Conservation (phyloP, 2,797 vertebrate species). For the Petrocephalus schoutedeni region DNA sequence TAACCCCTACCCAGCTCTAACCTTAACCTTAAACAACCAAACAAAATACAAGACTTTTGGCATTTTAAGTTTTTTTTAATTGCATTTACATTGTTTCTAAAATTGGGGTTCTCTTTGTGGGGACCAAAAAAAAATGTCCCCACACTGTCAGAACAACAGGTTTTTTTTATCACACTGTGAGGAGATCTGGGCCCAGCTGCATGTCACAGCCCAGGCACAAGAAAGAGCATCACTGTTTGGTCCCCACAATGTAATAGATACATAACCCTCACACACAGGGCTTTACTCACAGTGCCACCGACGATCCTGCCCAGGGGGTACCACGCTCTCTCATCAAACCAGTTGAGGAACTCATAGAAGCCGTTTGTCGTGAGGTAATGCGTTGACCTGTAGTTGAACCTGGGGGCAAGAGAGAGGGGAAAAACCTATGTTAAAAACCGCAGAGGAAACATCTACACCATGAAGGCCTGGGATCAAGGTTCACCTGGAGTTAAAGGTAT, state of each 20-base stretch:
- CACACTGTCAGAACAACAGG: neutral
- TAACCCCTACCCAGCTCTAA: no score
- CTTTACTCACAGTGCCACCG: slow-evolving; percentile 86
- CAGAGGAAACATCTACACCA: neutral
- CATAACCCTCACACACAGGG: neutral
- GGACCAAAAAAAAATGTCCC: neutral
- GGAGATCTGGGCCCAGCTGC: no score
- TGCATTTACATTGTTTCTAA: no score
- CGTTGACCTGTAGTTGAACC: slow-evolving; percentile 98
- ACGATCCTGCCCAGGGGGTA: slow-evolving; percentile 96
- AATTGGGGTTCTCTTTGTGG: no score
- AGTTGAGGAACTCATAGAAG: slow-evolving; percentile 98
- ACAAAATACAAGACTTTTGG: no score
- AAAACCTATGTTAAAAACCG: neutral
- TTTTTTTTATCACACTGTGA: neutral
- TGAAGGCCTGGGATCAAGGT: neutral
- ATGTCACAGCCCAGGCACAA: no score
- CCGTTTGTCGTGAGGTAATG: slow-evolving; percentile 94
- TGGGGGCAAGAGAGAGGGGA: slow-evolving; percentile 37
- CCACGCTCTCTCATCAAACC: slow-evolving; percentile 98
- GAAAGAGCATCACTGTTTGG: no score
- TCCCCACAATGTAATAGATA: no score
- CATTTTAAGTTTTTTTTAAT: no score
- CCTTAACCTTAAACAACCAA: no score
- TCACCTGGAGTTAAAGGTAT: neutral